Evolutionary conservation across 2,888 invertebrate genomes (phyloP), one percentile per base, ranked within the genome.

Genomic region (Cremastinae sp.): DNA sequence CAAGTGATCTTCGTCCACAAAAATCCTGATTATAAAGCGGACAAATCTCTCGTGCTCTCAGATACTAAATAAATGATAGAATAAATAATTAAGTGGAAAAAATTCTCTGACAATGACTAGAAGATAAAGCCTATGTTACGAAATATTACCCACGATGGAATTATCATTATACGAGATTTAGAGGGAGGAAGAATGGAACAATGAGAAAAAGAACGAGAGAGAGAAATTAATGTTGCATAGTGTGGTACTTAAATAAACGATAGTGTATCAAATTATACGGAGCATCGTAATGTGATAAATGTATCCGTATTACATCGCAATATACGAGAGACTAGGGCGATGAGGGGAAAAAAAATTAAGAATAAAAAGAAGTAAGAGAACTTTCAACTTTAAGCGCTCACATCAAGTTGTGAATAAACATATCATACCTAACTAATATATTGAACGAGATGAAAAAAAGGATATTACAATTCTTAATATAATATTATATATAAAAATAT

Each of bases 401-500:
- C 89, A 89, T 89, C 88, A 88, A 88, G 89, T 89, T 89, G 89
- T 89, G 89, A 89, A 89, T 88, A 89, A 89, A 89, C 89, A 89
- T 89, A 89, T 89, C 89, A 89, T 89, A 89, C 84, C 80, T 84
- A 87, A 86, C 84, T 87, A 87, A 87, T 88, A 88, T 87, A 89
- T 88, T 86, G 82, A 86, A 84, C 81, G 69, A 75, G 59, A 78
- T 75, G 80, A 84, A 84, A 82, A 83, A 82, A 74, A 84, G 84
- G 81, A 86, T 86, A 86, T 87, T 86, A 85, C 82, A 84, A n/a
- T n/a, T 81, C 86, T 86, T 85, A 87, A 87, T 85, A 87, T 86
- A 86, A 86, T 84, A 84, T 84, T 79, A 76, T 76, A 54, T 79
- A 78, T 78, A 66, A 77, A 80, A 34, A 77, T 56, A 72, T 79